These are phyloP conservation scores for Condylura cristata DNA, from an alignment of 2,113 vertebrate genomes.

Conservation along the genomic window DNA sequence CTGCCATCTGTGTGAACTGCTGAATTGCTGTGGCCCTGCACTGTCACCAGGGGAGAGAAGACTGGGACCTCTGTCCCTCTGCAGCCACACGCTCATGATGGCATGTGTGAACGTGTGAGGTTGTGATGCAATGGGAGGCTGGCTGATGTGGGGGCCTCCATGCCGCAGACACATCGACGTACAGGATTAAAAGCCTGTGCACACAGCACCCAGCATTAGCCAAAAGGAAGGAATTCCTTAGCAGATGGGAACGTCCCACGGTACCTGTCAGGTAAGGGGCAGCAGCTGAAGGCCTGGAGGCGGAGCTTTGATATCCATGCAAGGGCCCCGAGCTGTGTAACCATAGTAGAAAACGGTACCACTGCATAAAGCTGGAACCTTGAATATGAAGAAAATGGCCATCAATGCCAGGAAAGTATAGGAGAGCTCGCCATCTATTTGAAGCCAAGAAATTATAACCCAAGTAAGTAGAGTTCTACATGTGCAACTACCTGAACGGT, in stretches of 20 bases:
- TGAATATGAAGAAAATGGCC: neutral
- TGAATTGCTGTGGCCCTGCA: no score
- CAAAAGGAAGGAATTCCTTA: neutral
- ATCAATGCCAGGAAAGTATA: conserved; percentile 1
- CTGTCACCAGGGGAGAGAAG: no score
- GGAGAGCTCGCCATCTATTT: neutral
- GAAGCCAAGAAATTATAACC: neutral
- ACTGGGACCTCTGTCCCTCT: no score
- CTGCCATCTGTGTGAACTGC: no score
- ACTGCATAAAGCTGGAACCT: neutral
- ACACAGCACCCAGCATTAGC: no score
- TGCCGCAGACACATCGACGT: neutral
- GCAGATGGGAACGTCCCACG: neutral
- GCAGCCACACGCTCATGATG: no score
- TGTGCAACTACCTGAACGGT: neutral
- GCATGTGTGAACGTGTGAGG: neutral
- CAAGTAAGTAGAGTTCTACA: neutral
- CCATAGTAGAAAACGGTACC: neutral
- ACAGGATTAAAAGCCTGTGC: neutral
- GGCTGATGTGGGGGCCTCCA: neutral
- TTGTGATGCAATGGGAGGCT: neutral
- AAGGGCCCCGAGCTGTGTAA: neutral
- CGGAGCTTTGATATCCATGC: neutral
- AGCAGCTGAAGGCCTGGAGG: neutral
- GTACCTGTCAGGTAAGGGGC: neutral